These are phyloP conservation scores for Hyperopisus bebe DNA, from an alignment of 2,113 vertebrate genomes.

Conservation along the genomic window DNA sequence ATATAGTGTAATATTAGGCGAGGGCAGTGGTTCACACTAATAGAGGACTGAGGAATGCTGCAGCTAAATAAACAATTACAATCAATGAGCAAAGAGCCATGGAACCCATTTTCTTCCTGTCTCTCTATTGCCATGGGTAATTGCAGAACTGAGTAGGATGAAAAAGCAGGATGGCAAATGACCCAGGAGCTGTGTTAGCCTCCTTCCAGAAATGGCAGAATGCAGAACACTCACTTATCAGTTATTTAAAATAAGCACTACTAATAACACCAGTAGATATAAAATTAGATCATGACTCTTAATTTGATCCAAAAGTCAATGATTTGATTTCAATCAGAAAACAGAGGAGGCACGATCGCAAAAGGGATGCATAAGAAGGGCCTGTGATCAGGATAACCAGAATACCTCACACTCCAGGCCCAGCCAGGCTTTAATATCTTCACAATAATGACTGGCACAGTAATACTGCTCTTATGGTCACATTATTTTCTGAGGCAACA, in stretches of 20 bases:
- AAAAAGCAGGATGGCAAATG: neutral
- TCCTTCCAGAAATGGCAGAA: neutral
- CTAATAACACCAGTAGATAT: neutral
- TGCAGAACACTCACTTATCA: neutral
- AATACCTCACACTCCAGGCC: neutral
- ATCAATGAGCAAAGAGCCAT: conserved; percentile 48
- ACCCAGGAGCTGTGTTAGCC: neutral
- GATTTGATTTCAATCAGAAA: neutral
- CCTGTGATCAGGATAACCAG: neutral
- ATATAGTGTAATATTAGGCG: neutral
- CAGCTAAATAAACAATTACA: conserved; percentile 35
- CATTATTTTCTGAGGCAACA: neutral
- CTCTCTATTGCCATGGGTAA: neutral
- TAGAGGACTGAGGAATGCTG: conserved; percentile 25
- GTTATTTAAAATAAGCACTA: neutral
- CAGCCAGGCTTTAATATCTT: neutral
- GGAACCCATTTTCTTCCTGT: conserved; percentile 19
- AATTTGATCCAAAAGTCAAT: neutral
- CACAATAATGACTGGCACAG: neutral
- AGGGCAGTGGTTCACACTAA: conserved; percentile 6
- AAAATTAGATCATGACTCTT: neutral
- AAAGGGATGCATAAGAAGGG: neutral
- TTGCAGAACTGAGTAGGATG: conserved; percentile 12
- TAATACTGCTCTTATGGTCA: neutral
- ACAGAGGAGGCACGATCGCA: neutral